Evolutionary conservation across 37 sponge, comb jelly and placozoan genomes (phyloP), one percentile per base, ranked within the genome.

Genomic region (Beroe forskalii): DNA sequence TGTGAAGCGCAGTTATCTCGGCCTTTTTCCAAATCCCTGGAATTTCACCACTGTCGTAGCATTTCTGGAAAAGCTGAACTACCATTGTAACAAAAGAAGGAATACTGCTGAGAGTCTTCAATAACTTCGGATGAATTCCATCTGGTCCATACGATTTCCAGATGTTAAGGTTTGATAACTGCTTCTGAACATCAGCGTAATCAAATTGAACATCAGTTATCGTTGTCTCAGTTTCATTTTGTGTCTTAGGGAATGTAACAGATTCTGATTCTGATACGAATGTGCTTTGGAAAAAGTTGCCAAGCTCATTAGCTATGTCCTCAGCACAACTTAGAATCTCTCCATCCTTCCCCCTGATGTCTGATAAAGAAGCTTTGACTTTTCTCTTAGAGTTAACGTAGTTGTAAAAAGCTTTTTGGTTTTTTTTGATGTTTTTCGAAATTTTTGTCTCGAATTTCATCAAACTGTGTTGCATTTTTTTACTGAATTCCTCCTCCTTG

Each of bases 291-390:
- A 66, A 66, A 24, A 66, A 66, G 28, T 14, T 24, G 6, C 67
- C 67, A 6, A 66, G 67, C 67, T 66, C 67, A 24, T 66, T n/a
- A 8, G 67, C 67, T n/a, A n/a, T 66, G 23, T 66, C 67, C 28
- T 66, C 20, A 25, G 67, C 67, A 27, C n/a, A 14, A 24, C 28
- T 66, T 14, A 66, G 23, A 66, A 24, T n/a, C 6, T 24, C n/a
- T 14, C 67, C 67, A 24, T 14, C n/a, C 8, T 14, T 8, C n/a
- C n/a, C 20, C 6, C 28, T 14, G 6, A 66, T 14, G 6, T 24
- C 67, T 24, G 67, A 66, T 25, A 66, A n/a, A 27, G 67, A 14
- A 27, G 67, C 23, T n/a, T 66, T 66, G 28, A 66, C 20, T 24
- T 66, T 66, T 6, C 67, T 14, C 20, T 66, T 66, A 6, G 27